A percentile compares a stretch with the other conserved stretches of the same genome.
Conservation (phyloP, 2,113 vertebrate species). For the Vulpes ferrilata region DNA sequence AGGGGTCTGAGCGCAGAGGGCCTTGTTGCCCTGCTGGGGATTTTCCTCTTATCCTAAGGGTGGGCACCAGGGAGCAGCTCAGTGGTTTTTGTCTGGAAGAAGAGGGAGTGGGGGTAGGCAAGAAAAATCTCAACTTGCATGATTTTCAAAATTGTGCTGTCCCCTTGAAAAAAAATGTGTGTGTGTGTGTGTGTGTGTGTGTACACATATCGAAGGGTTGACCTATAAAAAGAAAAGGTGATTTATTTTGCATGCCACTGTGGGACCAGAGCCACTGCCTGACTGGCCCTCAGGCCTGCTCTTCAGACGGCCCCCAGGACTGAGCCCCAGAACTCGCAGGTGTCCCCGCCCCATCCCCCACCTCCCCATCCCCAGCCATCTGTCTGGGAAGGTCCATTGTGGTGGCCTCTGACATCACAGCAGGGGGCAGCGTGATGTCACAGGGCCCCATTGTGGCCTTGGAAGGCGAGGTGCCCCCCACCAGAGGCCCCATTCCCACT, state of each 20-base stretch:
- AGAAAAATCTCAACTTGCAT: not conserved
- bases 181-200: not conserved
- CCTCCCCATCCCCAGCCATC: not conserved
- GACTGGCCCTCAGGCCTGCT: not conserved
- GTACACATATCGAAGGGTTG: not conserved
- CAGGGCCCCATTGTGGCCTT: conserved; percentile 61
- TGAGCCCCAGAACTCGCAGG: not conserved
- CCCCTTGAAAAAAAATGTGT: not conserved
- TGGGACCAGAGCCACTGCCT: not conserved
- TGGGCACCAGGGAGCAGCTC: not conserved
- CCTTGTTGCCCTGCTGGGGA: not conserved
- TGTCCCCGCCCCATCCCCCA: not conserved
- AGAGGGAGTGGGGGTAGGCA: not conserved
- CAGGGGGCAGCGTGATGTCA: conserved; percentile 65
- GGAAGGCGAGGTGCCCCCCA: not conserved
- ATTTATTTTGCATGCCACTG: not conserved
- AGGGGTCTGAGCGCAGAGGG: not conserved
- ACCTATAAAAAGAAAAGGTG: not conserved
- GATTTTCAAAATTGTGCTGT: not conserved
- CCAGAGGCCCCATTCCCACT: not conserved
- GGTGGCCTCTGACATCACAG: conserved; percentile 66
- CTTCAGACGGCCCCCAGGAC: not conserved
- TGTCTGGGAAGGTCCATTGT: conserved; percentile 64
- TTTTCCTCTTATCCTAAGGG: not conserved
- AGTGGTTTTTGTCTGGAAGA: not conserved